Evolutionary conservation across 2,113 vertebrate genomes (phyloP).

Genomic region (Uria aalge): DNA sequence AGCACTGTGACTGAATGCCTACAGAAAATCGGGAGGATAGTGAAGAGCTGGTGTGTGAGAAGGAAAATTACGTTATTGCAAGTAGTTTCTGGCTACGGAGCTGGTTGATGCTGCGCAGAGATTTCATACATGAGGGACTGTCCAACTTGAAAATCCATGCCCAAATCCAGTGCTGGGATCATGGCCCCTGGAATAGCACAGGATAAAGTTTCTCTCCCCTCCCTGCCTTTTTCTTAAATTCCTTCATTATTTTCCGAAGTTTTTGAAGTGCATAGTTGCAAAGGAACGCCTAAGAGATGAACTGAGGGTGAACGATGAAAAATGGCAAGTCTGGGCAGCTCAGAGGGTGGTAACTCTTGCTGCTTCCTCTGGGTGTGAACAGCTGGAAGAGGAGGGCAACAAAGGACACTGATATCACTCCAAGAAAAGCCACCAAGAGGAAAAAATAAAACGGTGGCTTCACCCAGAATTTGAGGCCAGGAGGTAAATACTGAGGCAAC

Average conservation of each 20-base stretch:
- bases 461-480: neutral
- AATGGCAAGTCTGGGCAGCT: neutral
- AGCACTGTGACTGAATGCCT: neutral
- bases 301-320: neutral
- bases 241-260: neutral
- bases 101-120: neutral
- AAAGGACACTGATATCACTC: accelerated
- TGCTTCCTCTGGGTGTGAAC: neutral
- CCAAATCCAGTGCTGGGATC: neutral
- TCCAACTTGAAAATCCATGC: neutral
- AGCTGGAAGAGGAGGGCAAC: neutral
- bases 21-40: neutral
- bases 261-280: neutral
- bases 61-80: neutral
- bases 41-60: neutral
- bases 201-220: neutral
- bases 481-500: neutral
- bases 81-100: neutral
- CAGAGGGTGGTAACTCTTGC: accelerated
- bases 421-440: neutral
- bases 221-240: neutral
- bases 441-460: neutral
- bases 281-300: neutral
- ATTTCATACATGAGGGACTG: neutral
- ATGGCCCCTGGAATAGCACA: neutral